phyloP scores from a whole-genome alignment of 2,113 vertebrate genomes.

The Sylvia atricapilla region DNA sequence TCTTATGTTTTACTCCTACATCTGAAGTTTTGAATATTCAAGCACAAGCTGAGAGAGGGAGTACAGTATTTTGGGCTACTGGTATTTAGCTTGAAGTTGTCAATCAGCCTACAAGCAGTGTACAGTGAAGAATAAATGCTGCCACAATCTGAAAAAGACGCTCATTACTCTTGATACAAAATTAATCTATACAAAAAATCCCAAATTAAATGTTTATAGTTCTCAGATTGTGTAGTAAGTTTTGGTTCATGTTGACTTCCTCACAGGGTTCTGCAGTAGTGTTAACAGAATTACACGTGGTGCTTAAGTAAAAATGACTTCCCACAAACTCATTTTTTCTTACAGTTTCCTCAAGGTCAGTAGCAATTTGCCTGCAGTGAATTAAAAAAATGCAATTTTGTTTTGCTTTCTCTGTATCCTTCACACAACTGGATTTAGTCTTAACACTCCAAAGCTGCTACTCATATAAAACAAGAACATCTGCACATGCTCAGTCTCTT shows the following conservation, averaged over 20 bases:
- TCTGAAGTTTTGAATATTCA: constrained; percentile 68
- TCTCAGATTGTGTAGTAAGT: constrained; percentile 33
- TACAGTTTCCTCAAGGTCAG: not conserved
- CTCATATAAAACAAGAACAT: not conserved
- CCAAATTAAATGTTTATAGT: constrained; percentile 54
- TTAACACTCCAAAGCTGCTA: not conserved
- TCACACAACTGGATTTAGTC: constrained; percentile 22
- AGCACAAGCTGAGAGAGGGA: constrained; percentile 48
- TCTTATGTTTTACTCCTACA: constrained; percentile 63
- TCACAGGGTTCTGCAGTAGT: not conserved
- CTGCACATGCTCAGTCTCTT: not conserved
- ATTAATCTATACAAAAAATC: constrained; percentile 41
- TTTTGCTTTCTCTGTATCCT: not conserved
- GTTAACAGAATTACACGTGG: not conserved
- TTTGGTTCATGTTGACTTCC: not conserved
- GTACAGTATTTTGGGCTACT: constrained; percentile 50
- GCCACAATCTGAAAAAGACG: constrained; percentile 4
- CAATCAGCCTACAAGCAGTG: not conserved
- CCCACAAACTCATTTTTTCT: not conserved
- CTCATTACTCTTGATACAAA: constrained; percentile 10
- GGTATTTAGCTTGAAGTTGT: constrained; percentile 45
- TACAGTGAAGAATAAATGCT: constrained; percentile 29
- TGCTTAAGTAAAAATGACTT: not conserved
- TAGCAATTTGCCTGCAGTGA: constrained; percentile 3
- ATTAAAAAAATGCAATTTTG: not conserved